Evolutionary conservation across 2,113 vertebrate genomes (phyloP).

Genomic region (Procavia capensis): DNA sequence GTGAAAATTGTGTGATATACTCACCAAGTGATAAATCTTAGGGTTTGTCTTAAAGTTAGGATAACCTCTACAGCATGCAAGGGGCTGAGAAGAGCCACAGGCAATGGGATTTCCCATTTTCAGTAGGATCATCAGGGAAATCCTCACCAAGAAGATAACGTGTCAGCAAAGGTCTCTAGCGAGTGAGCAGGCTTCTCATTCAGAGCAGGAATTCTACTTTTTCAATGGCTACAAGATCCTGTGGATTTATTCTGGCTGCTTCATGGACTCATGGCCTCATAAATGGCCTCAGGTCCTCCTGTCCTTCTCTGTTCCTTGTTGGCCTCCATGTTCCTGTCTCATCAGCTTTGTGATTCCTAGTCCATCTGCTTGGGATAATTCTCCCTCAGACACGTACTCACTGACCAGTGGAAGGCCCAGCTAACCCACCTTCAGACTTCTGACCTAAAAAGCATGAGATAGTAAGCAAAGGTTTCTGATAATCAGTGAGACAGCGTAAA

Average conservation of each 20-base stretch:
- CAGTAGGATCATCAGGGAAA: fast-evolving
- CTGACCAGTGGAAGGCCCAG: background rate
- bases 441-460: background rate
- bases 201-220: no score
- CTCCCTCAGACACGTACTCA: no score
- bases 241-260: no score
- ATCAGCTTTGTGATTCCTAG: no score
- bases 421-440: background rate
- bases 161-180: fast-evolving
- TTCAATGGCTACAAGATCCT: no score
- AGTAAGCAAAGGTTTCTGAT: fast-evolving
- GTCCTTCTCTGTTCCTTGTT: no score
- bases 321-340: no score
- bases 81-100: fast-evolving
- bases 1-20: background rate
- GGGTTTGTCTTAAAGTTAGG: background rate
- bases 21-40: background rate
- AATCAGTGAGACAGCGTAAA: fast-evolving
- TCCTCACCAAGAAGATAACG: fast-evolving
- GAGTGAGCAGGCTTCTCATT: no score
- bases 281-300: no score
- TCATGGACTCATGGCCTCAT: no score
- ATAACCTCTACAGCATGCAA: background rate
- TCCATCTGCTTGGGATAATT: no score
- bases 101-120: no score